These are phyloP conservation scores for Rhynchonycteris naso DNA, from an alignment of 2,797 vertebrate genomes.

Conservation along the genomic window DNA sequence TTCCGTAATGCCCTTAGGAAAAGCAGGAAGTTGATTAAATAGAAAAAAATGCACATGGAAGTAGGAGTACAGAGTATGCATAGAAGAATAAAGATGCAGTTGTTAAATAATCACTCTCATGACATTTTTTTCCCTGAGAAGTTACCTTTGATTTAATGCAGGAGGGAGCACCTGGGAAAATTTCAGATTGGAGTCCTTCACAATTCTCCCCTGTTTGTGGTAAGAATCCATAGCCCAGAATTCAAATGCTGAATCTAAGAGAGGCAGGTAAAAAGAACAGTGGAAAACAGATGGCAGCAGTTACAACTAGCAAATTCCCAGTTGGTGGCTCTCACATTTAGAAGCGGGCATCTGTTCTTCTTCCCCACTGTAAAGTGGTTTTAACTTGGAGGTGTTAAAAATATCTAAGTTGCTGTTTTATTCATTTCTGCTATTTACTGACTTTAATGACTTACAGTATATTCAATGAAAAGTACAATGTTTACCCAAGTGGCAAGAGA, in stretches of 20 bases:
- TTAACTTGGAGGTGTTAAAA: conserved; percentile 87
- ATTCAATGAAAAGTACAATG: conserved; percentile 83
- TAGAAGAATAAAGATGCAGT: conserved; percentile 73
- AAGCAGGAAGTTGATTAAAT: conserved; percentile 71
- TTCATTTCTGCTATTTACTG: conserved; percentile 86
- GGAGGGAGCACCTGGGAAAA: conserved; percentile 75
- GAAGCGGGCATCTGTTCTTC: conserved; percentile 89
- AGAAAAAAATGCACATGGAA: conserved; percentile 70
- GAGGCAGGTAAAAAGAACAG: conserved; percentile 88
- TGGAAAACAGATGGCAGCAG: conserved; percentile 89
- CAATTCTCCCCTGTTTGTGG: conserved; percentile 47
- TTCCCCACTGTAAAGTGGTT: conserved; percentile 83
- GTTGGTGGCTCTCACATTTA: conserved; percentile 88
- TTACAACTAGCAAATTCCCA: conserved; percentile 88
- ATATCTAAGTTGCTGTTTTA: conserved; percentile 86
- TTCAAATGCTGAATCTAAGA: conserved; percentile 82
- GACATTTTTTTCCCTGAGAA: conserved; percentile 53
- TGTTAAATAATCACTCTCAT: conserved; percentile 76
- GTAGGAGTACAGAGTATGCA: conserved; percentile 58
- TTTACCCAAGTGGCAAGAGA: conserved; percentile 83
- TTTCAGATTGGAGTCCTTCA: conserved; percentile 70
- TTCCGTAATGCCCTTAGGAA: conserved; percentile 71
- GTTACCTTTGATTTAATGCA: conserved; percentile 78
- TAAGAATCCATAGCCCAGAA: conserved; percentile 74
- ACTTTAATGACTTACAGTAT: conserved; percentile 84